Percentiles rank a stretch among this genome's conserved stretches.
These are phyloP conservation scores for Gila orcuttii DNA, from an alignment of 2,113 vertebrate species.

Conservation along the genomic window DNA sequence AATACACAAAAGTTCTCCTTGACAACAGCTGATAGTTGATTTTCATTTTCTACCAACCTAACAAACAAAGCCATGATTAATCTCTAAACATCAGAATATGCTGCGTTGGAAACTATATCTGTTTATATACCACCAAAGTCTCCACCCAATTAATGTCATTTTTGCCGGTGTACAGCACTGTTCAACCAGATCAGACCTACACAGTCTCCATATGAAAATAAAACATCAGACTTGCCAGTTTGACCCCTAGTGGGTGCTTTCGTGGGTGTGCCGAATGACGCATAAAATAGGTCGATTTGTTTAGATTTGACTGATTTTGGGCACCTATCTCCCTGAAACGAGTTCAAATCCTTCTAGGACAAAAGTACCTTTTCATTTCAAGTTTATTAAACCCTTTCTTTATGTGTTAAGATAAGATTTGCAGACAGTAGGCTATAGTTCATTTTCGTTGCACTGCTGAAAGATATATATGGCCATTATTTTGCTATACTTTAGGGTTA, in stretches of 20 bases:
- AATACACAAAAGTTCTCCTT: slow-evolving; percentile 13
- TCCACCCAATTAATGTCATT: slow-evolving; percentile 32
- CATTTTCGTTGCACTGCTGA: slow-evolving; percentile 44
- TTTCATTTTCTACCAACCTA: slow-evolving; percentile 23
- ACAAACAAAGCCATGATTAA: slow-evolving; percentile 30
- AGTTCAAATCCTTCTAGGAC: background rate
- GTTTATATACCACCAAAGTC: slow-evolving; percentile 37
- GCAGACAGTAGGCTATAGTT: background rate
- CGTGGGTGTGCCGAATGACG: slow-evolving; percentile 23
- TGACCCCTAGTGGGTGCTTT: slow-evolving; percentile 26
- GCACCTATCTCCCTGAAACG: background rate
- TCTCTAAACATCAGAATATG: slow-evolving; percentile 27
- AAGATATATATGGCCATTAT: slow-evolving; percentile 64
- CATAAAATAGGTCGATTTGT: slow-evolving; percentile 15
- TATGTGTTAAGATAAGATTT: background rate
- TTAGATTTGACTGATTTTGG: slow-evolving; percentile 19
- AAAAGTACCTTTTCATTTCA: slow-evolving; percentile 3
- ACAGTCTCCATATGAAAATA: slow-evolving; percentile 39
- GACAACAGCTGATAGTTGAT: slow-evolving; percentile 15
- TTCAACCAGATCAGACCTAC: slow-evolving; percentile 18
- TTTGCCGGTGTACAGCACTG: background rate
- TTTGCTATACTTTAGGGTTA: slow-evolving; percentile 60
- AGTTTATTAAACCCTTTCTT: slow-evolving; percentile 1
- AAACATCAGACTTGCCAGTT: slow-evolving; percentile 29
- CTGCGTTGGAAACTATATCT: slow-evolving; percentile 20